Evolutionary conservation across 2,113 vertebrate genomes (phyloP).

Genomic region (Dasyurus viverrinus): DNA sequence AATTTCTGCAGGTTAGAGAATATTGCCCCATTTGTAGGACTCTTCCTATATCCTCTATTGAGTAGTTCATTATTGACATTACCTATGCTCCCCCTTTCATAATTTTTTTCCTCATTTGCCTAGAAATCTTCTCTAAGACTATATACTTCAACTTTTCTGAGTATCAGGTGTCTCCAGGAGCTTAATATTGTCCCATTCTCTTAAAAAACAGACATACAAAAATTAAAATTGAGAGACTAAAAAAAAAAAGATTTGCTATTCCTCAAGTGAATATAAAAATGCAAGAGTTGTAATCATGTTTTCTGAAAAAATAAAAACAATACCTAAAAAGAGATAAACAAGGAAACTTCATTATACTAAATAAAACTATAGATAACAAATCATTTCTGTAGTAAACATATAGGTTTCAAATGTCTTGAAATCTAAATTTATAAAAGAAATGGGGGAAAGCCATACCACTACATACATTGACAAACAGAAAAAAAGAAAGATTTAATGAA

Average conservation of each 20-base stretch:
- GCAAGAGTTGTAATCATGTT: not conserved
- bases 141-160: too few species aligned
- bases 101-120: too few species aligned
- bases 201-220: not conserved
- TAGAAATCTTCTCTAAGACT: too few species aligned
- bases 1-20: too few species aligned
- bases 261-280: not conserved
- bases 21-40: too few species aligned
- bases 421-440: not conserved
- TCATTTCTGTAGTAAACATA: not conserved
- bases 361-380: not conserved
- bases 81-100: too few species aligned
- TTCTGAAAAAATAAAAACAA: not conserved
- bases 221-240: not conserved
- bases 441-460: not conserved
- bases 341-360: not conserved
- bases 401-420: not conserved
- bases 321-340: not conserved
- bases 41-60: too few species aligned
- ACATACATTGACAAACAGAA: not conserved
- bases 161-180: too few species aligned
- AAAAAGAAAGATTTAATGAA: not conserved
- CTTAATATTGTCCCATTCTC: too few species aligned
- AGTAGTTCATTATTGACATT: too few species aligned
- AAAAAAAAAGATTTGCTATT: not conserved